Conservation (phyloP, 1,140 invertebrate species). For the Caenorhabditis tropicalis region DNA sequence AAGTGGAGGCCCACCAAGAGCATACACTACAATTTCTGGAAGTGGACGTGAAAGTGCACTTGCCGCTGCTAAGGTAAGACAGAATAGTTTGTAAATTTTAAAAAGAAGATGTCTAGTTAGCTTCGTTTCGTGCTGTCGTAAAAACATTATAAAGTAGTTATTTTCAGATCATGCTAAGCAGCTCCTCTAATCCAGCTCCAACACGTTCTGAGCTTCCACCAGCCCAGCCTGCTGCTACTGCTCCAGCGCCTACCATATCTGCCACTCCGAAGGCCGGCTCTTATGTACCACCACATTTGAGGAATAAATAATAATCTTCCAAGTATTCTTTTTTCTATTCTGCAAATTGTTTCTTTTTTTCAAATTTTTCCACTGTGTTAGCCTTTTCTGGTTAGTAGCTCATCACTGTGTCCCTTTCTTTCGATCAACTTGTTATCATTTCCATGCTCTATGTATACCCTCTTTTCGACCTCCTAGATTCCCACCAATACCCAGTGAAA, state of each 20-base stretch:
- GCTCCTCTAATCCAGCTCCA: neutral
- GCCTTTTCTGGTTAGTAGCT: neutral
- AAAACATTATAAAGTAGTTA: neutral
- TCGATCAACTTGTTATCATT: neutral
- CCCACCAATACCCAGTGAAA: neutral
- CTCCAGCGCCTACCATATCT: neutral
- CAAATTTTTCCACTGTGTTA: neutral
- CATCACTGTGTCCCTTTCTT: neutral
- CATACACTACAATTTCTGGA: neutral
- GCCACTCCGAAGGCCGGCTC: neutral
- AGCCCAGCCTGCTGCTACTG: neutral
- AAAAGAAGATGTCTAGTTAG: too few species aligned
- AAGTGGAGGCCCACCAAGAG: constrained; percentile 10
- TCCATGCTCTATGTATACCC: neutral
- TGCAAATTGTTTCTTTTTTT: constrained; percentile 2
- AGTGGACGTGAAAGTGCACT: constrained; percentile 41
- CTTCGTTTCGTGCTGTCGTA: too few species aligned
- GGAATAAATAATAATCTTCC: constrained; percentile 8
- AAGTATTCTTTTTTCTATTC: neutral
- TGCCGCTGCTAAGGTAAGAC: constrained; percentile 37
- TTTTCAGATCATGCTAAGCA: neutral
- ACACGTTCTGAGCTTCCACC: neutral
- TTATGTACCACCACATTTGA: constrained; percentile 51
- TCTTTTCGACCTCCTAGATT: neutral
- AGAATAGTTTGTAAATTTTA: neutral